Base-by-base conservation (phyloP, 2,888 invertebrate species). In the Drosophila incognita region DNA sequence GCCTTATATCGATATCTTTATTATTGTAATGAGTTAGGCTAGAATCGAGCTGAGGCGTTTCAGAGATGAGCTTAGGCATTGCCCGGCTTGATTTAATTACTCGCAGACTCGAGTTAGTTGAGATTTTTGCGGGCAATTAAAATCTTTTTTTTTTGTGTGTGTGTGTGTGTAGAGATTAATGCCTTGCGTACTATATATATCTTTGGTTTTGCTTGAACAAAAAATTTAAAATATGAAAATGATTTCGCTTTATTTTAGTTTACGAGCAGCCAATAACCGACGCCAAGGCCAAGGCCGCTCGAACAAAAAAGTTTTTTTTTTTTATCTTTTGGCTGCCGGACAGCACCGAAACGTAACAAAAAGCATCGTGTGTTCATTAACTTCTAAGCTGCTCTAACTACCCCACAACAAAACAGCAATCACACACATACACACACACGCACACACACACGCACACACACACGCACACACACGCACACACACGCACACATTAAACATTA, bases 261-360 rank as follows among this genome's bases (percentile, higher is more conserved):
- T 84, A 75, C 74, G 90, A 84, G 70, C 86, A 76, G 86, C 90
- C 86, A 87, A 87, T 86, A 87, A 90, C 86, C 90, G 82, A 60
- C 82, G 77, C 78, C 86, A 87, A 87, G 86, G 86, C 90, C 90
- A 90, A 90, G 90, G 85, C 90, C 84, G 59, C 38, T 49, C 24
- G n/a, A 40, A 60, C 60, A 60, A 60, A 60, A 56, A 60, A 18
- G 2, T 15, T 31, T 15, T 48, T 64, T 58, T 52, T 27, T 18
- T 36, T 56, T 42, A 15, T 33, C 18, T 59, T 36, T 52, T 67
- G 61, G 59, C 29, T 53, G 61, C 52, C 61, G 38, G 61, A 54
- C 67, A 67, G 56, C 56, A 56, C 18, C 62, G 51, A 49, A 76
- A 61, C 64, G 29, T 61, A 67, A 77, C 78, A 64, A 67, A 79